phyloP scores from a whole-genome alignment of 2,113 vertebrate species.

The Patagioenas fasciata region DNA sequence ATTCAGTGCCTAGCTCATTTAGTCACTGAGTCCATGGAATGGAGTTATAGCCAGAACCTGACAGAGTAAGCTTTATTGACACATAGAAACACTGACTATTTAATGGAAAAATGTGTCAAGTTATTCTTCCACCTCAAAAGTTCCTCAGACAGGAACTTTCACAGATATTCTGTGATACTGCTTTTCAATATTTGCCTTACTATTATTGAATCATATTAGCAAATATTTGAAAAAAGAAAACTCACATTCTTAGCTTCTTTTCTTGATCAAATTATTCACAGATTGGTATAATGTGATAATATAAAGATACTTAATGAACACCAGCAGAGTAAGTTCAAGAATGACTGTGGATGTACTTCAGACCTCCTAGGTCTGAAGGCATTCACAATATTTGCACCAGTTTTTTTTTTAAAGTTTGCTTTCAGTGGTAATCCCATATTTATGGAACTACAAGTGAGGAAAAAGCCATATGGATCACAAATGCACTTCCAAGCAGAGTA shows the following conservation, averaged over 20 bases:
- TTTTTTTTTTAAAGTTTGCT: not conserved
- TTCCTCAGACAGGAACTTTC: not conserved
- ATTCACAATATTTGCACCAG: not conserved
- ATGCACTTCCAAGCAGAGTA: not conserved
- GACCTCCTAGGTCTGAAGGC: not conserved
- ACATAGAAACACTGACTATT: not conserved
- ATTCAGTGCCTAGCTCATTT: not conserved
- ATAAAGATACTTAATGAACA: not conserved
- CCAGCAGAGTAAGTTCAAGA: not conserved
- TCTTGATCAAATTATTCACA: not conserved
- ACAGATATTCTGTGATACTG: not conserved
- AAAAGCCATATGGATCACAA: not conserved
- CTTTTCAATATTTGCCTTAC: not conserved
- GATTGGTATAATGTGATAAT: not conserved
- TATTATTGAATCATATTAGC: not conserved
- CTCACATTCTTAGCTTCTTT: not conserved
- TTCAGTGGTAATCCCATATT: not conserved
- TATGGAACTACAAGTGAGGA: not conserved
- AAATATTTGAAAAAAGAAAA: not conserved
- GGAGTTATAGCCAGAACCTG: not conserved
- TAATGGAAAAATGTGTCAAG: not conserved
- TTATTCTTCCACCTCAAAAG: not conserved
- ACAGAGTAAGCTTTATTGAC: accelerated
- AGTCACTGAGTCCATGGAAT: accelerated
- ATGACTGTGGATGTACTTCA: not conserved